phyloP scores from a whole-genome alignment of 2,888 invertebrate genomes.

The Dryomyza anilis region DNA sequence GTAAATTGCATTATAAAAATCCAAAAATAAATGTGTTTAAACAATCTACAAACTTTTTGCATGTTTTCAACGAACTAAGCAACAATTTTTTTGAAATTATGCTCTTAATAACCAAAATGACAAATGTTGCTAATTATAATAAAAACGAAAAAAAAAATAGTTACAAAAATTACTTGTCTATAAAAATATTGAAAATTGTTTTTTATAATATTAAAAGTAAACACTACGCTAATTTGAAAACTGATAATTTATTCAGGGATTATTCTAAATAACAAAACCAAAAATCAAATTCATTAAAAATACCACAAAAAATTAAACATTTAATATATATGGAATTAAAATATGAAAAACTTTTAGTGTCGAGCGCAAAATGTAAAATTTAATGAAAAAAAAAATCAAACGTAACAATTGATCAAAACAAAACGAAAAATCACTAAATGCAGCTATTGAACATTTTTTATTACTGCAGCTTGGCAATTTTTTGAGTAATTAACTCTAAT shows the following conservation, averaged over 20 bases:
- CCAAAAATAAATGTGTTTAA: too few relatives aligned
- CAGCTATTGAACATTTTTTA: slow-evolving; percentile 4
- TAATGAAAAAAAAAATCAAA: not conserved
- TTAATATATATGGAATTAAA: not conserved
- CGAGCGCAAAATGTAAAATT: not conserved
- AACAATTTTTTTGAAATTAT: too few relatives aligned
- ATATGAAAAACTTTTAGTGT: not conserved
- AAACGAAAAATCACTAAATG: too few relatives aligned
- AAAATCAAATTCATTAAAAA: slow-evolving; percentile 7
- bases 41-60: slow-evolving; percentile 11
- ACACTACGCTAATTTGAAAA: too few relatives aligned
- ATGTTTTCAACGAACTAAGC: not conserved
- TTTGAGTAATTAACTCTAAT: slow-evolving; percentile 16
- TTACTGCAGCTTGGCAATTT: slow-evolving; percentile 13
- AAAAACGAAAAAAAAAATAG: too few relatives aligned
- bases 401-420: slow-evolving; percentile 16
- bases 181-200: too few relatives aligned
- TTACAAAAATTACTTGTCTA: too few relatives aligned
- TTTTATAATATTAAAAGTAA: not conserved
- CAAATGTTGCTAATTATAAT: too few relatives aligned
- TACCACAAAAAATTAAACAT: not conserved
- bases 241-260: slow-evolving; percentile 25
- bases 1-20: too few relatives aligned
- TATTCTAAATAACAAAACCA: slow-evolving; percentile 17
- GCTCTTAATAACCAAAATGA: too few relatives aligned